Percentiles rank a stretch among this genome's conserved stretches.
These are phyloP conservation scores for Drosophila eohydei DNA, from an alignment of 2,888 invertebrate species.

Conservation along the genomic window DNA sequence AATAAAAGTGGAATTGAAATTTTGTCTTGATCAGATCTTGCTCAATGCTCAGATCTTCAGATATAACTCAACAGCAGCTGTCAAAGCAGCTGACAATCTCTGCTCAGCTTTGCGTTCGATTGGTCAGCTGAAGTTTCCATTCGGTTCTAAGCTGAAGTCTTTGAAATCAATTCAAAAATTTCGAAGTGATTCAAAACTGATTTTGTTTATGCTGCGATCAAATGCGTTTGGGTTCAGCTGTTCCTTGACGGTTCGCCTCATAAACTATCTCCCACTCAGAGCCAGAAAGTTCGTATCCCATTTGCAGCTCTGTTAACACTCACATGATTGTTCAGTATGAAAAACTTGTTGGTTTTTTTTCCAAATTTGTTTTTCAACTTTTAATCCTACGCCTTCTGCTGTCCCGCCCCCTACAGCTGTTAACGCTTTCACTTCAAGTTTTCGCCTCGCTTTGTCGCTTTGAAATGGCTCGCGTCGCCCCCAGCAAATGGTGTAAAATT, in stretches of 20 bases:
- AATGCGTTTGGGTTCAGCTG: background rate
- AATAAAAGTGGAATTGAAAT: no score
- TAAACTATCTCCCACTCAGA: background rate
- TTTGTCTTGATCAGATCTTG: no score
- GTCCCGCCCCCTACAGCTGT: background rate
- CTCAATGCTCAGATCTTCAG: no score
- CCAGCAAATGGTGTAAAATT: conserved; percentile 29
- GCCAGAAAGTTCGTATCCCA: background rate
- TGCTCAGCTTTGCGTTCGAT: no score
- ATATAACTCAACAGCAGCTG: no score
- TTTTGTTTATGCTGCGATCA: no score
- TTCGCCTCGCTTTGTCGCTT: conserved; percentile 17
- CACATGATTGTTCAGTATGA: background rate
- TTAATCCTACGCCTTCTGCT: background rate
- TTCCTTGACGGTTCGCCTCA: background rate
- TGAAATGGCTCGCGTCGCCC: conserved; percentile 1
- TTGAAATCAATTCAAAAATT: no score
- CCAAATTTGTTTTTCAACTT: conserved; percentile 4
- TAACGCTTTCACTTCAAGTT: conserved; percentile 1
- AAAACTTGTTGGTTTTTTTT: background rate
- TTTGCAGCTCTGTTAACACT: background rate
- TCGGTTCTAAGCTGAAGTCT: no score
- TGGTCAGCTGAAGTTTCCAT: no score
- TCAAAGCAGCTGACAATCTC: no score
- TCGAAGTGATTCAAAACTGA: no score